Conservation (phyloP, 2,113 vertebrate species). For the Gambusia affinis region DNA sequence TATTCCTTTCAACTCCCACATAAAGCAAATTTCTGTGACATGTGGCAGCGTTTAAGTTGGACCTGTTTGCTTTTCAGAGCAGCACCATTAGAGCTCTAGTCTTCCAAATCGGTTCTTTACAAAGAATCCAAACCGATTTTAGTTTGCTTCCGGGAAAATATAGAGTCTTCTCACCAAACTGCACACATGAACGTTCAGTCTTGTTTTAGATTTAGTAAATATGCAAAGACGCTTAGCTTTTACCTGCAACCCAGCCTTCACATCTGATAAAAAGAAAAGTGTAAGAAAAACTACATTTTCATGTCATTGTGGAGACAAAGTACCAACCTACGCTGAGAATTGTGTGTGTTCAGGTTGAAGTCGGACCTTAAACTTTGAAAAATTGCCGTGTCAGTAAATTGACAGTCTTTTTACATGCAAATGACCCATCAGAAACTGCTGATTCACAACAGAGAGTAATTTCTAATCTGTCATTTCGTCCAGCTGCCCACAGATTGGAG, state of each 20-base stretch:
- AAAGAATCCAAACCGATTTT: neutral
- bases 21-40: neutral
- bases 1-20: neutral
- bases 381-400: slow-evolving; percentile 38
- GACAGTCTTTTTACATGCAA: slow-evolving; percentile 45
- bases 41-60: neutral
- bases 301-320: neutral
- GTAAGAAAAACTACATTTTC: neutral
- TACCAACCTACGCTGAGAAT: neutral
- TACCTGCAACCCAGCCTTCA: neutral
- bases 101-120: neutral
- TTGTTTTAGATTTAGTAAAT: too few relatives aligned
- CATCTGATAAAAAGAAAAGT: neutral
- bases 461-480: slow-evolving; percentile 74
- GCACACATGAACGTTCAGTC: neutral
- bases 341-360: slow-evolving; percentile 6
- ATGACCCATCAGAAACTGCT: slow-evolving; percentile 39
- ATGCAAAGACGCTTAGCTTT: neutral
- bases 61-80: too few relatives aligned
- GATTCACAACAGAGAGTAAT: slow-evolving; percentile 53
- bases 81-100: neutral
- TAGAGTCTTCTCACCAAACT: neutral
- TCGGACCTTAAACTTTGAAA: slow-evolving; percentile 4
- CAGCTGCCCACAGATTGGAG: slow-evolving; percentile 33
- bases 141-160: neutral